Percentiles rank a stretch among this genome's conserved stretches.
Conservation (phyloP, 2,113 vertebrate genomes). For the Stictonetta naevosa region DNA sequence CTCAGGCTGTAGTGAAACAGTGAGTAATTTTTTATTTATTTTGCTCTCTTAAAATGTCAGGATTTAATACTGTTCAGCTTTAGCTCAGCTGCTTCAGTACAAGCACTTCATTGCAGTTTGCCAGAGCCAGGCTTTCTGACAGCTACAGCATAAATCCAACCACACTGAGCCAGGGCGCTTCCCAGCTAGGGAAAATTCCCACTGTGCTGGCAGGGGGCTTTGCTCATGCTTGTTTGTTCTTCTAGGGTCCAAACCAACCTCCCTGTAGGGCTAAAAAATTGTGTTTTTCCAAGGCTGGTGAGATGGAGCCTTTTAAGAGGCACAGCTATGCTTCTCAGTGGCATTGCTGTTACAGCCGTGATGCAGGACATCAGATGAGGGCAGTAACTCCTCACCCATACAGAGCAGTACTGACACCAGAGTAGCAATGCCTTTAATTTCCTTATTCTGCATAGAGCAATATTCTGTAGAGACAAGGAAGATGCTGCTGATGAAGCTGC, state of each 20-base stretch:
- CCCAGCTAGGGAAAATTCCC: neutral
- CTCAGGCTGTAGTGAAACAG: neutral
- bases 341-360: neutral
- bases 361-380: too few species aligned
- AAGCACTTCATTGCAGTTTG: neutral
- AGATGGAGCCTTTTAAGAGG: neutral
- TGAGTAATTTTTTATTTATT: neutral
- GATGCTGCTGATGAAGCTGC: too few species aligned
- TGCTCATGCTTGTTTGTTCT: neutral
- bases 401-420: neutral
- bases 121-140: neutral
- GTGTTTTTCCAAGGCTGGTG: neutral
- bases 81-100: neutral
- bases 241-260: accelerated
- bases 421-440: neutral
- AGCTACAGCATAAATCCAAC: neutral
- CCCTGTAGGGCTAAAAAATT: neutral
- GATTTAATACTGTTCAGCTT: neutral
- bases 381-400: neutral
- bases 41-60: slow-evolving; percentile 25
- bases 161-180: accelerated
- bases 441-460: accelerated
- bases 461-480: accelerated
- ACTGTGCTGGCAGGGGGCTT: accelerated
- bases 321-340: neutral